A percentile compares a stretch with the other conserved stretches of the same genome.
These are phyloP conservation scores for Corapipo altera DNA, from an alignment of 2,113 vertebrate species.

Conservation along the genomic window DNA sequence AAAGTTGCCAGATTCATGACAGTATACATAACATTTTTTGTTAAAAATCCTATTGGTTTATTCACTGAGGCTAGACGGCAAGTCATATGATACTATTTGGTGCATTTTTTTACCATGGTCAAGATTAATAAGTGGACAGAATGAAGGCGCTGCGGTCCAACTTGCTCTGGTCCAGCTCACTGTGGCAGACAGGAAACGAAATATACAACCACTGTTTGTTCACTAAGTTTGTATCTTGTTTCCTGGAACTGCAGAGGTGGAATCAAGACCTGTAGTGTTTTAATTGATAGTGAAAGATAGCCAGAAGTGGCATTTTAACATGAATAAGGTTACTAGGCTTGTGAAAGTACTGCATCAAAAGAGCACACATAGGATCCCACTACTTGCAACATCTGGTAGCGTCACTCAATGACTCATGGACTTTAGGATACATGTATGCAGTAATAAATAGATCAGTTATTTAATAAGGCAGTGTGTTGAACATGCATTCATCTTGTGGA, in stretches of 20 bases:
- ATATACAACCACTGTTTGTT: conserved; percentile 57
- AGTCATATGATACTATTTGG: conserved; percentile 70
- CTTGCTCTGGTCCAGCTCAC: conserved; percentile 46
- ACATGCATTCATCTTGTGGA: conserved; percentile 86
- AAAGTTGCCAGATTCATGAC: conserved; percentile 67
- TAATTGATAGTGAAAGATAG: conserved; percentile 52
- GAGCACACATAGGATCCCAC: conserved; percentile 53
- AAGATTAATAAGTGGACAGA: conserved; percentile 53
- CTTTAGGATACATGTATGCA: conserved; percentile 75
- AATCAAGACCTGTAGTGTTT: conserved; percentile 65
- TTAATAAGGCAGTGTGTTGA: conserved; percentile 92
- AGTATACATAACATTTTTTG: conserved; percentile 58
- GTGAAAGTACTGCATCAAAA: conserved; percentile 69
- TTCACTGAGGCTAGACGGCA: conserved; percentile 77
- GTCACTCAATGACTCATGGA: conserved; percentile 69
- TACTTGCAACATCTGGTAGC: conserved; percentile 68
- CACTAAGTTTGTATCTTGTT: conserved; percentile 24
- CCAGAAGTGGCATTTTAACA: conserved; percentile 60
- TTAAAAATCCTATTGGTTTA: conserved; percentile 71
- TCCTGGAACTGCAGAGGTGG: conserved; percentile 56
- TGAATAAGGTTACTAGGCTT: conserved; percentile 66
- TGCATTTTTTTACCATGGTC: conserved; percentile 65
- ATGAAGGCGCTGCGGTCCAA: conserved; percentile 47
- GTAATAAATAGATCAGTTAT: conserved; percentile 93
- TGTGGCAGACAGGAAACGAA: conserved; percentile 48